Conservation (phyloP, 92 coral and sea anemone species). For the Metridium senile region DNA sequence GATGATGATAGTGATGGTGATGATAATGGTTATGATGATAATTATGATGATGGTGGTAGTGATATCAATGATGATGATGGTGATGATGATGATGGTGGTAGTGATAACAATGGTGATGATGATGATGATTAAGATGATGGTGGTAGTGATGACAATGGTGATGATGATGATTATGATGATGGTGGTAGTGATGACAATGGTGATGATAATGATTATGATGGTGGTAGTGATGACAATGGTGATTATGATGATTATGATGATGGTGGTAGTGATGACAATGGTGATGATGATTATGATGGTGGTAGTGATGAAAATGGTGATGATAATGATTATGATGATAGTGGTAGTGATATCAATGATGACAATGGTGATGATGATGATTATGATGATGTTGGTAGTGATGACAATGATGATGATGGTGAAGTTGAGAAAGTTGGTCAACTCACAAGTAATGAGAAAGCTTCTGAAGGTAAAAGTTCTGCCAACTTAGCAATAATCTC, state of each 20-base stretch:
- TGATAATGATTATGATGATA: not conserved
- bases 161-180: not conserved
- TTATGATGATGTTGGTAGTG: not conserved
- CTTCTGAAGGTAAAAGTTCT: slow-evolving; percentile 90
- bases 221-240: too few relatives aligned
- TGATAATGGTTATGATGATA: not conserved
- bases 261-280: not conserved
- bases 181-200: not conserved
- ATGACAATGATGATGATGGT: not conserved
- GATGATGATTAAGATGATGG: too few relatives aligned
- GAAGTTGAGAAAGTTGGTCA: not conserved
- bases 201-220: not conserved
- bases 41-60: too few relatives aligned
- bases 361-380: not conserved
- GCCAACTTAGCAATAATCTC: slow-evolving; percentile 92
- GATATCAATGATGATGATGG: not conserved
- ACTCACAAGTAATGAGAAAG: slow-evolving; percentile 89
- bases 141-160: not conserved
- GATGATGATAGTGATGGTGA: too few relatives aligned
- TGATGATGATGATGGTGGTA: not conserved
- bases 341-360: not conserved
- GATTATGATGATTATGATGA: not conserved
- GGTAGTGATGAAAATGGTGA: not conserved
- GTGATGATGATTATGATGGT: not conserved
- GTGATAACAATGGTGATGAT: not conserved